phyloP scores from a whole-genome alignment of 2,113 vertebrate species.

The Telmatochromis sp. region DNA sequence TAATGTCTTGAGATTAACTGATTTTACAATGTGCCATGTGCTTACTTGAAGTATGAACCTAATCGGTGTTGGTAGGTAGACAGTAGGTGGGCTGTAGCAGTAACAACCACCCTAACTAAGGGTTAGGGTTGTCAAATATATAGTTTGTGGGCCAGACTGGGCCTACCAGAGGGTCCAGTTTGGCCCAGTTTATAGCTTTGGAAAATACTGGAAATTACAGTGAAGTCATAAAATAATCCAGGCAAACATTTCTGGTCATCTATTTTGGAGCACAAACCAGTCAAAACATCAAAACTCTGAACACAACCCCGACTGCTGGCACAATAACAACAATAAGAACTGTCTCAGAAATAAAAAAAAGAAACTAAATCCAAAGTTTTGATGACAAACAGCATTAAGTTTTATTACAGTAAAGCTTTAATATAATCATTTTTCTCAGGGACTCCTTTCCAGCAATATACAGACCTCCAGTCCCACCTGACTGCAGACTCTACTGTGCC shows the following conservation, averaged over 20 bases:
- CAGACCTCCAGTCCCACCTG: not conserved
- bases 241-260: not conserved
- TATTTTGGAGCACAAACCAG: not conserved
- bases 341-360: not conserved
- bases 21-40: not conserved
- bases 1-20: not conserved
- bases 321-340: not conserved
- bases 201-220: not conserved
- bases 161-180: not conserved
- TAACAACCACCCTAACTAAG: not conserved
- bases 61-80: rapidly evolving
- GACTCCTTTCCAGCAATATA: not conserved
- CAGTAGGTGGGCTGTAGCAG: not conserved
- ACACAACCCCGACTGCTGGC: not conserved
- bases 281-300: not conserved
- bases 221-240: not conserved
- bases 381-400: not conserved
- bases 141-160: not conserved
- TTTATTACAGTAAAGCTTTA: not conserved
- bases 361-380: not conserved
- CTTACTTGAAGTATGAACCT: not conserved
- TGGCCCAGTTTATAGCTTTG: not conserved
- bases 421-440: not conserved
- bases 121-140: not conserved
- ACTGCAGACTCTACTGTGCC: not conserved